phyloP scores from a whole-genome alignment of 2,113 vertebrate genomes.

The Nasalis larvatus region DNA sequence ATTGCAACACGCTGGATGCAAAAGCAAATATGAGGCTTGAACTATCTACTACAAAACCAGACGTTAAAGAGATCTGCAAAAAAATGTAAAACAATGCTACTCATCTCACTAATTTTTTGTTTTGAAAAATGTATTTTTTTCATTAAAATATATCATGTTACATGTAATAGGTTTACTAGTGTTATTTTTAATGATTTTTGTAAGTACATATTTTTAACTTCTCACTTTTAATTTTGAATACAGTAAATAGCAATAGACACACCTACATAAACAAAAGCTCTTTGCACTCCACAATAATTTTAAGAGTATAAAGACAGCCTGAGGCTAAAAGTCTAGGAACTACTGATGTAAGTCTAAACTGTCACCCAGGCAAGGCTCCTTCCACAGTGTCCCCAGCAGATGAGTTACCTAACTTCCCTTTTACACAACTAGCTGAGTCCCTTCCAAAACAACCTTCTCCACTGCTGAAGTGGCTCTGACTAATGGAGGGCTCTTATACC shows the following conservation, averaged over 20 bases:
- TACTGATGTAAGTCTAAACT: not conserved
- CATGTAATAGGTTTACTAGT: not conserved
- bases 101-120: not conserved
- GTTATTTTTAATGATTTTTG: not conserved
- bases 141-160: not conserved
- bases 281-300: not conserved
- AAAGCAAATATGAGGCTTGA: not conserved
- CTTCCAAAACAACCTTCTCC: not conserved
- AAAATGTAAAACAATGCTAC: not conserved
- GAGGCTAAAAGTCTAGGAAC: not conserved
- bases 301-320: not conserved
- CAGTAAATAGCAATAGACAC: not conserved
- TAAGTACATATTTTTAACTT: not conserved
- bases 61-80: not conserved
- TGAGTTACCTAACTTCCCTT: not conserved
- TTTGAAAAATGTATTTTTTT: not conserved
- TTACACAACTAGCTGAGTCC: not conserved
- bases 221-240: slow-evolving; percentile 7
- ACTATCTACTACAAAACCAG: not conserved
- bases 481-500: not conserved
- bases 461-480: not conserved
- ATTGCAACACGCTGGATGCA: not conserved
- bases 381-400: not conserved
- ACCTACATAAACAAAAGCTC: not conserved
- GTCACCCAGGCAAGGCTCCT: not conserved